Evolutionary conservation across 2,888 invertebrate species (phyloP).

Genomic region (Phaonia tiefii): DNA sequence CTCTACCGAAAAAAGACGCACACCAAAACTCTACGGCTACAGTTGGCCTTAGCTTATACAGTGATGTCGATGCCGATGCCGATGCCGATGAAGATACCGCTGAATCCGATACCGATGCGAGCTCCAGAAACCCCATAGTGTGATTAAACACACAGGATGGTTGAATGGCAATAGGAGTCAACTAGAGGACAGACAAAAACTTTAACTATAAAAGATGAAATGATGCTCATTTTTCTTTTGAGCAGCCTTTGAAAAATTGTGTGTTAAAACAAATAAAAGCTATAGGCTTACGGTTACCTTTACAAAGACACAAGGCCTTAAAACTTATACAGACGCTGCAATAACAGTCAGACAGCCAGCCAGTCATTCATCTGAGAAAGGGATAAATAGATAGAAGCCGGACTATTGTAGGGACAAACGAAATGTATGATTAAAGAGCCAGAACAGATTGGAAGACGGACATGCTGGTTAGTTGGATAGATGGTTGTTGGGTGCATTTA

Average conservation of each 20-base stretch:
- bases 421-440: not conserved
- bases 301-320: slow-evolving; percentile 23
- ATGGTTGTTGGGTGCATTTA: not conserved
- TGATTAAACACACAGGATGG: slow-evolving; percentile 57
- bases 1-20: no score
- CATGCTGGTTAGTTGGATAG: not conserved
- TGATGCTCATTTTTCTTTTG: slow-evolving; percentile 62
- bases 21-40: not conserved
- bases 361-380: not conserved
- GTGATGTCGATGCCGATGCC: slow-evolving; percentile 18
- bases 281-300: slow-evolving; percentile 58
- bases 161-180: not conserved
- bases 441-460: not conserved
- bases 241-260: slow-evolving; percentile 54
- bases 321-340: not conserved
- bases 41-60: not conserved
- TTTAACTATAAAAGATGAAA: slow-evolving; percentile 38
- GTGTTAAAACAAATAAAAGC: slow-evolving; percentile 64
- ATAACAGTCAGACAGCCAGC: not conserved
- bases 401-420: not conserved
- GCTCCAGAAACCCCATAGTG: slow-evolving; percentile 59
- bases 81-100: not conserved
- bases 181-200: slow-evolving; percentile 1
- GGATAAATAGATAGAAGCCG: slow-evolving; percentile 21
- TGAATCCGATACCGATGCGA: not conserved